Percentiles rank a stretch among this genome's conserved stretches.
Evolutionary conservation across 2,797 vertebrate species (phyloP).

Genomic region (Champsocephalus gunnari): DNA sequence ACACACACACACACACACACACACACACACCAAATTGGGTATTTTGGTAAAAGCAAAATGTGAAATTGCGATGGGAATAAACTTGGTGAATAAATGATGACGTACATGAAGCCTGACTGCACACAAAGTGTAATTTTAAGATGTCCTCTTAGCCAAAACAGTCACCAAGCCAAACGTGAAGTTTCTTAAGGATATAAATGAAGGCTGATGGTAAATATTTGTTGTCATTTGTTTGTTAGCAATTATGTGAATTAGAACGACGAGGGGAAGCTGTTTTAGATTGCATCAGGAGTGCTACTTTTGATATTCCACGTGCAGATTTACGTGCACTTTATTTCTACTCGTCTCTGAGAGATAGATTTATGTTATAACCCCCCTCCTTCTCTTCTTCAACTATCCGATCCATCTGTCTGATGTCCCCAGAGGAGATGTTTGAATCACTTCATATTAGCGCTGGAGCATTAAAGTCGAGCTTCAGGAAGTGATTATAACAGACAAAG

Average conservation of each 20-base stretch:
- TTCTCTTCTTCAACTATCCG: background rate
- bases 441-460: conserved; percentile 4
- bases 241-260: background rate
- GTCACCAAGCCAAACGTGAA: too few relatives aligned
- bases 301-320: background rate
- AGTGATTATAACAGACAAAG: conserved; percentile 27
- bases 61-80: too few relatives aligned
- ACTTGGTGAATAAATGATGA: too few relatives aligned
- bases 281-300: background rate
- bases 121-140: too few relatives aligned
- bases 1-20: too few relatives aligned
- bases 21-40: too few relatives aligned
- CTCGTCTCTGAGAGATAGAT: background rate
- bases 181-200: too few relatives aligned
- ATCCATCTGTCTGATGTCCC: background rate
- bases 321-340: background rate
- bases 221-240: too few relatives aligned
- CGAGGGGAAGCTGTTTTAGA: background rate
- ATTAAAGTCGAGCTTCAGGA: background rate
- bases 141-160: too few relatives aligned
- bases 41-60: too few relatives aligned
- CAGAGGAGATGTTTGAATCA: conserved; percentile 5
- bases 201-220: too few relatives aligned
- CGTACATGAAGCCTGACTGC: too few relatives aligned
- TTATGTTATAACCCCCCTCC: background rate